Base-by-base conservation (phyloP, 2,888 invertebrate genomes). In the Morpho deidamia region DNA sequence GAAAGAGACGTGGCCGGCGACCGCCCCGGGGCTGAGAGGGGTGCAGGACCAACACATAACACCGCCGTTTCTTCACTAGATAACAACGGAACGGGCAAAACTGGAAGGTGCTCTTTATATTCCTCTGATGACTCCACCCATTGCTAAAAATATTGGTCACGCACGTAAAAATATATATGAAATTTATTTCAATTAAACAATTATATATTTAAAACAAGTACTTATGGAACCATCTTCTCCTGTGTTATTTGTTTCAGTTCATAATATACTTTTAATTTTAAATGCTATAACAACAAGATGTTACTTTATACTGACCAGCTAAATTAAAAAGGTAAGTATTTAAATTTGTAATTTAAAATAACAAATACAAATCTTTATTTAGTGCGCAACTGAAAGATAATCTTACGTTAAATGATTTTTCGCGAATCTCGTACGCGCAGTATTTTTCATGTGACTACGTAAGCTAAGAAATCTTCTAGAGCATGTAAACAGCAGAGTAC, bases 41-140 rank as follows among this genome's bases (percentile, higher is more conserved):
- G 91, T 45, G 90, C 86, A 23, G 92, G 85, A 5, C 92, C 92
- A 35, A 92, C 92, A 56, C 94, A 90, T 46, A 96, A 80, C 43
- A 97, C 92, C 69, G 93, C 93, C 38, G 95, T 93, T 11, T 91
- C 91, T 55, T 93, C 92, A 64, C 91, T 92, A 60, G 93, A 90
- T 45, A 96, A 86, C 61, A 94, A 83, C 3, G 97, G 97, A 58
- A 97, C 83, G 9, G 96, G 95, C 63, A 97, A 88, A 55, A 91
- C 82, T 34, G 94, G 91, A 55, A 95, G 80, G 3, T 64, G 65
- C 10, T 69, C 72, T 37, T 74, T 72, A 53, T 72, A 75, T 58
- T 88, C 87, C 8, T 79, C 79, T 1, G 80, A 78, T 40, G 76
- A 78, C 53, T 85, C 83, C 59, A 90, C 72, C 82, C 86, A 87